Conservation (phyloP, 2,888 invertebrate genomes). For the Metellina segmentata region DNA sequence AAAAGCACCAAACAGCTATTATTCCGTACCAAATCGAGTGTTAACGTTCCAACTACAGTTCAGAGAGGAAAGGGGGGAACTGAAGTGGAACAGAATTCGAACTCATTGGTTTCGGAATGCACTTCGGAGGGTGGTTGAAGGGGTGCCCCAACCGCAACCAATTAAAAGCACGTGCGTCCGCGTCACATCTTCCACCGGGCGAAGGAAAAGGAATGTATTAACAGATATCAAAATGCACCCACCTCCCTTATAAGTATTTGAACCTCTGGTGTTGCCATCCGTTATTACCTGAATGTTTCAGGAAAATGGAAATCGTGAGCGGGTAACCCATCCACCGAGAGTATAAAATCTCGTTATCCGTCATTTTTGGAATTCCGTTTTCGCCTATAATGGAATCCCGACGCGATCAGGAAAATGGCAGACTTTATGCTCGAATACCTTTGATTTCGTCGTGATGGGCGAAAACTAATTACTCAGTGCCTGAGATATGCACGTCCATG, state of each 20-base stretch:
- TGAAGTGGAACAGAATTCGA: slow-evolving; percentile 65
- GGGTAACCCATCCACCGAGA: background rate
- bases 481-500: slow-evolving; percentile 35
- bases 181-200: slow-evolving; percentile 43
- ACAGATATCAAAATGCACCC: slow-evolving; percentile 74
- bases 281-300: slow-evolving; percentile 13
- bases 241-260: slow-evolving; percentile 61
- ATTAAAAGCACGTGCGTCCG: slow-evolving; percentile 65
- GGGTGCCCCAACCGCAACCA: slow-evolving; percentile 43
- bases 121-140: slow-evolving; percentile 17
- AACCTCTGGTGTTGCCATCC: slow-evolving; percentile 51
- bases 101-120: slow-evolving; percentile 74
- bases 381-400: slow-evolving; percentile 63
- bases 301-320: slow-evolving; percentile 10
- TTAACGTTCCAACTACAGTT: background rate
- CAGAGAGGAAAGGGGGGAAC: background rate
- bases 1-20: no score
- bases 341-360: slow-evolving; percentile 72
- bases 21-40: no score
- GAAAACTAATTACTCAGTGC: slow-evolving; percentile 70
- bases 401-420: slow-evolving; percentile 68
- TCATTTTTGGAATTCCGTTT: slow-evolving; percentile 75
- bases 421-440: slow-evolving; percentile 43
- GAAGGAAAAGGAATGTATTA: slow-evolving; percentile 47
- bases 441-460: slow-evolving; percentile 50